Percentiles rank a stretch among this genome's conserved stretches.
These are phyloP conservation scores for Thunnus albacares DNA, from an alignment of 2,797 vertebrate species.

Conservation along the genomic window DNA sequence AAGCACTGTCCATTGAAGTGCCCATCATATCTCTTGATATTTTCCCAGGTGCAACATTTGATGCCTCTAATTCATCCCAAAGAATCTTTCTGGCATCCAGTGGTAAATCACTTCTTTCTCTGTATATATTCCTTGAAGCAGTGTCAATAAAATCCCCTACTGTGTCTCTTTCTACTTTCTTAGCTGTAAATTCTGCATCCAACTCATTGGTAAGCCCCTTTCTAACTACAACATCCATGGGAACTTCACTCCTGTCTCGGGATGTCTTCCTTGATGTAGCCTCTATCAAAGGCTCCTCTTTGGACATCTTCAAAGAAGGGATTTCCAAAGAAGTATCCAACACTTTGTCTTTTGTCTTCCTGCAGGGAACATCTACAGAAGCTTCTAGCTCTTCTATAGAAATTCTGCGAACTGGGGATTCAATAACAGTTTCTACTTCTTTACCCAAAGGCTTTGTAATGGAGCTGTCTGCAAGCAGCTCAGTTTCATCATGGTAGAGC, in stretches of 20 bases:
- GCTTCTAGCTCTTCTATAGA: constrained; percentile 87
- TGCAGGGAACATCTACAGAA: constrained; percentile 53
- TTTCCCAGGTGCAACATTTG: constrained; percentile 54
- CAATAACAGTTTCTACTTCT: constrained; percentile 67
- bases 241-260: constrained; percentile 66
- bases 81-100: constrained; percentile 70
- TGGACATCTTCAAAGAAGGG: constrained; percentile 49
- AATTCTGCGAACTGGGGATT: constrained; percentile 87
- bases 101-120: constrained; percentile 71
- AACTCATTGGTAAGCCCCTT: constrained; percentile 63
- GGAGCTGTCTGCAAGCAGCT: constrained; percentile 67
- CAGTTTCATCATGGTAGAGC: constrained; percentile 72
- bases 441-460: constrained; percentile 65
- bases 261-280: constrained; percentile 60
- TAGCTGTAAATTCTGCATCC: constrained; percentile 58
- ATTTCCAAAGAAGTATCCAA: constrained; percentile 61
- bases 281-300: constrained; percentile 64
- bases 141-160: constrained; percentile 59
- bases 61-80: constrained; percentile 72
- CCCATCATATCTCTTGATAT: constrained; percentile 76
- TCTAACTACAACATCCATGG: constrained; percentile 64
- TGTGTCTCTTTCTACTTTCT: constrained; percentile 69
- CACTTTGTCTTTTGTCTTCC: constrained; percentile 68
- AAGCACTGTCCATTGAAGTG: constrained; percentile 67
- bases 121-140: constrained; percentile 60